Evolutionary conservation across 53 echinoderm and acorn worm genomes (phyloP).

Genomic region (Pentamera pediparva): DNA sequence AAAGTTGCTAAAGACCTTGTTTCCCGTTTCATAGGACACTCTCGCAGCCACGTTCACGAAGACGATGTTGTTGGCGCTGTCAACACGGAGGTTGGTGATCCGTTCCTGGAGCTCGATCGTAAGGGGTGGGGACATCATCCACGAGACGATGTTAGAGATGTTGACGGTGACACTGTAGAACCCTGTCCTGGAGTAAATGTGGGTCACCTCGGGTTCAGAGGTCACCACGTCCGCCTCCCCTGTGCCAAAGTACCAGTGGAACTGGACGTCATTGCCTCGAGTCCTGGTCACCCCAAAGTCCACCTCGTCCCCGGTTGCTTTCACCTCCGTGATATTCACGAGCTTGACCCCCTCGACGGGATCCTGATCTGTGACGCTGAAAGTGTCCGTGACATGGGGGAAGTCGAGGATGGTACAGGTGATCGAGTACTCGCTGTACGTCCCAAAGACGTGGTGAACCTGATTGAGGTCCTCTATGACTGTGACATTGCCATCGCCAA

Average conservation of each 20-base stretch:
- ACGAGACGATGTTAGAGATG: conserved; percentile 70
- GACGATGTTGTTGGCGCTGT: conserved; percentile 41
- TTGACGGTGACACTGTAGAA: conserved; percentile 59
- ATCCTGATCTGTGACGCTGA: conserved; percentile 61
- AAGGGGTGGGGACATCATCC: conserved; percentile 60
- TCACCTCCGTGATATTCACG: conserved; percentile 54
- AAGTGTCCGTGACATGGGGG: conserved; percentile 48
- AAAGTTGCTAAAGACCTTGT: conserved; percentile 62
- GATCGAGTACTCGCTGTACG: conserved; percentile 49
- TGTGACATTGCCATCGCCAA: conserved; percentile 51
- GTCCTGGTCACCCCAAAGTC: conserved; percentile 57
- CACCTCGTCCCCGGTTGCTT: conserved; percentile 59
- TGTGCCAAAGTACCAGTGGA: conserved; percentile 70
- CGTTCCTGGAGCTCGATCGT: conserved; percentile 60
- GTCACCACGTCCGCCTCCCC: conserved; percentile 31
- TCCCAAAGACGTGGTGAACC: conserved; percentile 50
- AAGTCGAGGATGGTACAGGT: conserved; percentile 49
- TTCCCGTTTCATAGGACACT: conserved; percentile 48
- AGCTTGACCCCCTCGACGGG: conserved; percentile 69
- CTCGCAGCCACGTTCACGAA: conserved; percentile 27
- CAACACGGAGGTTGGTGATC: conserved; percentile 45
- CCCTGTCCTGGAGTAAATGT: conserved; percentile 39
- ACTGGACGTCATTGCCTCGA: conserved; percentile 66
- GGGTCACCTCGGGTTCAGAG: conserved; percentile 24
- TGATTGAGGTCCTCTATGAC: conserved; percentile 28